A percentile compares a stretch with the other conserved stretches of the same genome.
Evolutionary conservation across 2,797 vertebrate species (phyloP).

Genomic region (Carapus acus): DNA sequence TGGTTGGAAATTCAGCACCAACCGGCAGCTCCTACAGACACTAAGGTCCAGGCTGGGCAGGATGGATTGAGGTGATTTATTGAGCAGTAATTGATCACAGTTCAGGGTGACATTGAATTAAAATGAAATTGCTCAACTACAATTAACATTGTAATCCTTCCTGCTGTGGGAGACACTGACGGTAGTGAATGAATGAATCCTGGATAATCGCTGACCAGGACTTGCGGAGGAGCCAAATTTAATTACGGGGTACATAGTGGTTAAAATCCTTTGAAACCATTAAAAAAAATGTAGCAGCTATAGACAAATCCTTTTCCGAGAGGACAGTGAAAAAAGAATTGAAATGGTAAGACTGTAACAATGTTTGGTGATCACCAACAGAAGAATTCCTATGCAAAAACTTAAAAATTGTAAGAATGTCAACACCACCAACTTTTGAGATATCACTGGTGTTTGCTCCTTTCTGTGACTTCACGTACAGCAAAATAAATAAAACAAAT

Average conservation of each 20-base stretch:
- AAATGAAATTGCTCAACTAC: slow-evolving; percentile 7
- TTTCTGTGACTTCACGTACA: too few species aligned
- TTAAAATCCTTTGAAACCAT: neutral
- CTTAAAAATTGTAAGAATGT: too few species aligned
- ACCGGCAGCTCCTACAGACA: too few species aligned
- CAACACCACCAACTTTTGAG: too few species aligned
- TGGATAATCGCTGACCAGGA: neutral
- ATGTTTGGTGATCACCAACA: too few species aligned
- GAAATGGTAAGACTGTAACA: neutral
- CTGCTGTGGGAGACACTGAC: too few species aligned
- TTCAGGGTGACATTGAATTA: neutral
- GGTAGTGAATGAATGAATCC: neutral
- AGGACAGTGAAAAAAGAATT: neutral
- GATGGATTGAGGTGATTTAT: slow-evolving; percentile 23
- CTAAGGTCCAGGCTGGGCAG: too few species aligned
- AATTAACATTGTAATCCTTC: neutral
- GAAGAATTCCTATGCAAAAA: too few species aligned
- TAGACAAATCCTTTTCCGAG: slow-evolving; percentile 13
- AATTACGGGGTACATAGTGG: neutral
- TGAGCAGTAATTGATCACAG: slow-evolving; percentile 26
- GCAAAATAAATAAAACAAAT: too few species aligned
- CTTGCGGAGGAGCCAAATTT: too few species aligned
- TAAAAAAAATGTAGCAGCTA: slow-evolving; percentile 12
- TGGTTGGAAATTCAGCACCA: too few species aligned
- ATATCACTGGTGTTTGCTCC: too few species aligned